These are phyloP conservation scores for Axinella damicornis DNA, from an alignment of 37 sponge, comb jelly and placozoan species.

Conservation along the genomic window DNA sequence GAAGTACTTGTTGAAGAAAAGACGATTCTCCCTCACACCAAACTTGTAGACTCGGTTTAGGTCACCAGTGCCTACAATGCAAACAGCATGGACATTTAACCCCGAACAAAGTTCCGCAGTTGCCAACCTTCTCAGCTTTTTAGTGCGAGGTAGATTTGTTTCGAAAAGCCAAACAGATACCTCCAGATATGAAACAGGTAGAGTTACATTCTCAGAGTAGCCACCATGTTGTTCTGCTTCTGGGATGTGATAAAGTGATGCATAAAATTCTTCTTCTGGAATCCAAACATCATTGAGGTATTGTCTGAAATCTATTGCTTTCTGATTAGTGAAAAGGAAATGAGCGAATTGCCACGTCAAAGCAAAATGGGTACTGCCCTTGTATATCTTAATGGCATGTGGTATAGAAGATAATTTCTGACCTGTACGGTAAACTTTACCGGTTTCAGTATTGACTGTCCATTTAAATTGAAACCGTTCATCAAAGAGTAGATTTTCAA, in stretches of 20 bases:
- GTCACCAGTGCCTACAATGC: background rate
- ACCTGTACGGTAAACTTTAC: background rate
- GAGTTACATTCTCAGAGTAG: background rate
- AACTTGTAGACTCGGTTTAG: background rate
- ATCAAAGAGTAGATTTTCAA: background rate
- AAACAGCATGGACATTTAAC: background rate
- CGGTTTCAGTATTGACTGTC: background rate
- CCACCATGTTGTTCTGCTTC: background rate
- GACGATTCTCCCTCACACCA: background rate
- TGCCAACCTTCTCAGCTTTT: background rate
- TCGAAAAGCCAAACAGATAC: background rate
- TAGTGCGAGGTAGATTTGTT: too few species aligned
- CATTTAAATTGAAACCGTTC: background rate
- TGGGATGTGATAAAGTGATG: background rate
- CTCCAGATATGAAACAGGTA: background rate
- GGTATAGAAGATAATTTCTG: background rate
- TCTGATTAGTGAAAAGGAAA: slow-evolving; percentile 2
- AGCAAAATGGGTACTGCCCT: background rate
- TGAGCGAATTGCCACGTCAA: background rate
- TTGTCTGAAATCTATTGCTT: slow-evolving; percentile 8
- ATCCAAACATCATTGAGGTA: slow-evolving; percentile 18
- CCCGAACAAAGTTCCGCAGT: background rate
- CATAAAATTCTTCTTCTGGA: slow-evolving; percentile 17
- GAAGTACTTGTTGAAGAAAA: slow-evolving; percentile 64
- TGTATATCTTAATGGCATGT: background rate